Percentiles rank a stretch among this genome's conserved stretches.
phyloP scores from a whole-genome alignment of 1,140 invertebrate species.

The Gerris buenoi region DNA sequence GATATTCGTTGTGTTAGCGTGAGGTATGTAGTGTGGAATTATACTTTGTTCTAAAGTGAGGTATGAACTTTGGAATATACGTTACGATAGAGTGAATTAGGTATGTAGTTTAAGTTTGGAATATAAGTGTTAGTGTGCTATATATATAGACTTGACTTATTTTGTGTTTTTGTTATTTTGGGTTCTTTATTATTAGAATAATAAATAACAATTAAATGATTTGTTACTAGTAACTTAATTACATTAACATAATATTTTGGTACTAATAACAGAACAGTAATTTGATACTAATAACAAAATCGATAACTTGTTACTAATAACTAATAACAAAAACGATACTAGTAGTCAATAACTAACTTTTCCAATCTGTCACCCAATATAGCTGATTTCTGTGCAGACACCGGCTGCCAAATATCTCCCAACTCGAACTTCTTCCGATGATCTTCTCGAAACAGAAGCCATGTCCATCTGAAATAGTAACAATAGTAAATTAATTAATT shows the following conservation, averaged over 20 bases:
- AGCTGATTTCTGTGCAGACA: not conserved
- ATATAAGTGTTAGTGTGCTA: too few relatives aligned
- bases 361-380: conserved; percentile 1
- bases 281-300: not conserved
- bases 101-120: too few relatives aligned
- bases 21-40: too few relatives aligned
- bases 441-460: not conserved
- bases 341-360: too few relatives aligned
- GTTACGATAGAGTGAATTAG: too few relatives aligned
- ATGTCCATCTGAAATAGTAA: not conserved
- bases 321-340: too few relatives aligned
- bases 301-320: too few relatives aligned
- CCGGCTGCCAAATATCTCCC: not conserved
- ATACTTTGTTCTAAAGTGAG: too few relatives aligned
- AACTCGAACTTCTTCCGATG: conserved; percentile 2
- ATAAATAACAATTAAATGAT: not conserved
- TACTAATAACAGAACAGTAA: not conserved
- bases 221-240: not conserved
- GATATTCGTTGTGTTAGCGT: too few relatives aligned
- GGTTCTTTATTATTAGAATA: not conserved
- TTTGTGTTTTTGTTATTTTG: not conserved
- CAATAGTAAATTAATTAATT: not conserved
- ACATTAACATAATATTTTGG: not conserved
- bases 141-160: too few relatives aligned
- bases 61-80: too few relatives aligned